These are phyloP conservation scores for Tetraneura akinire DNA, from an alignment of 1,140 invertebrate genomes.

Conservation along the genomic window DNA sequence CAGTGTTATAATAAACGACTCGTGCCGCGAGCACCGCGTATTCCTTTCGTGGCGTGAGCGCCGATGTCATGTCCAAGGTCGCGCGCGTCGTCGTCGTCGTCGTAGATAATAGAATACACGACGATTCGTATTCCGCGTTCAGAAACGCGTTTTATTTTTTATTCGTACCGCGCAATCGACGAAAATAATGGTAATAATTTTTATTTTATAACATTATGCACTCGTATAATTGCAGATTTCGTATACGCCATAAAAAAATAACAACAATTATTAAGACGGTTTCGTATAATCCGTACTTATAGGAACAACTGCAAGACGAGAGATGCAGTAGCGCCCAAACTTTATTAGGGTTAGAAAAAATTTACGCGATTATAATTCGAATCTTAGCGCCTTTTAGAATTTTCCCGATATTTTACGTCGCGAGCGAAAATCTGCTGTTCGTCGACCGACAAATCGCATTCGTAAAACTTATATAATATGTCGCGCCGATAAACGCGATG, in stretches of 20 bases:
- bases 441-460: no score
- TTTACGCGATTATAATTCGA: no score
- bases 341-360: no score
- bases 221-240: background rate
- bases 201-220: background rate
- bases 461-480: no score
- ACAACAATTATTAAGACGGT: background rate
- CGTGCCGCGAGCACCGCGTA: background rate
- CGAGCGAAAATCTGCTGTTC: no score
- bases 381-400: no score
- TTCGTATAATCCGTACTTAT: background rate
- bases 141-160: background rate
- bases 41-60: background rate
- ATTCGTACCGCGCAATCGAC: background rate
- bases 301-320: no score
- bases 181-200: background rate
- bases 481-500: no score
- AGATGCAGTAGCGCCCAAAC: no score
- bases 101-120: background rate
- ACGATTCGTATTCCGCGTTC: background rate
- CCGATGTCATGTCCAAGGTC: slow-evolving; percentile 36
- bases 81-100: background rate
- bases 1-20: no score
- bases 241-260: no score
- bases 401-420: no score